These are phyloP conservation scores for Bungarus multicinctus DNA, from an alignment of 2,113 vertebrate species.

Conservation along the genomic window DNA sequence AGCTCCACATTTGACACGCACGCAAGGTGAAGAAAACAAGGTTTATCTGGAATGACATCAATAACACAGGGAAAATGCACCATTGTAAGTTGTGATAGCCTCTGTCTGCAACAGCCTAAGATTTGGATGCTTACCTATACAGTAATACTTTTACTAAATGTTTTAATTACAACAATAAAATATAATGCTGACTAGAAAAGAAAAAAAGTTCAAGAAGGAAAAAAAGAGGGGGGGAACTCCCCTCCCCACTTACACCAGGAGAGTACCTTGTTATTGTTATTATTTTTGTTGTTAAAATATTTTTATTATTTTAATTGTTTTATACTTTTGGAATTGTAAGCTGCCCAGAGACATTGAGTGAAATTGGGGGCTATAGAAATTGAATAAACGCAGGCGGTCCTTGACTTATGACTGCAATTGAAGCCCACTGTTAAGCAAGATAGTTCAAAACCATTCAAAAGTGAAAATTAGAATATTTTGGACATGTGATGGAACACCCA, in stretches of 20 bases:
- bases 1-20: slow-evolving; percentile 9
- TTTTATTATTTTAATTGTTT: background rate
- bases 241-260: background rate
- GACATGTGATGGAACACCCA: no score
- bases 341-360: background rate
- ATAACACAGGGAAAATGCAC: rapidly evolving
- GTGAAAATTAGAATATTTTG: no score
- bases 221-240: background rate
- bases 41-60: slow-evolving; percentile 23
- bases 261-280: background rate
- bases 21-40: background rate
- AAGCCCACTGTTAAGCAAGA: no score
- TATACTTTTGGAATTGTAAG: background rate
- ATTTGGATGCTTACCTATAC: slow-evolving; percentile 38
- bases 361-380: no score
- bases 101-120: slow-evolving; percentile 1
- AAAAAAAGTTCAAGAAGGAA: background rate
- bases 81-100: slow-evolving; percentile 49
- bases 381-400: no score
- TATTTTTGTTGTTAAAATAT: background rate
- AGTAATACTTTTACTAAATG: background rate
- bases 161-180: background rate
- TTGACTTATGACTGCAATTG: no score
- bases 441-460: no score
- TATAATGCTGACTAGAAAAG: background rate